These are phyloP conservation scores for Tetramorium simillimum DNA, from an alignment of 1,140 invertebrate genomes.

Conservation along the genomic window DNA sequence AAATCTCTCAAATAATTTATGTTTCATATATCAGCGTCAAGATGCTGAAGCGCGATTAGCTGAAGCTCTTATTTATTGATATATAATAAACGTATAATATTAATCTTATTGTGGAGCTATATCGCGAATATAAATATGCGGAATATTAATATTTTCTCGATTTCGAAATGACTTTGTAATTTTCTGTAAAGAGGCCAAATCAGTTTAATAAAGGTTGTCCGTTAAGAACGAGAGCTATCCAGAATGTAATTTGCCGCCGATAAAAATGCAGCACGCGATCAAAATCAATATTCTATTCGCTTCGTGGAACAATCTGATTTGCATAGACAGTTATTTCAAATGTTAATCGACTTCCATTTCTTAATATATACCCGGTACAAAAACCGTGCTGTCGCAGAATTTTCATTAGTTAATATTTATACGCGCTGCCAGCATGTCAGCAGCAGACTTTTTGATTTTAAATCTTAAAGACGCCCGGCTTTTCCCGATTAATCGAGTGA, in stretches of 20 bases:
- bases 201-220: background rate
- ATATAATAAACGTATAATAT: background rate
- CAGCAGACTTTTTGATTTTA: background rate
- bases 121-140: background rate
- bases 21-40: constrained; percentile 21
- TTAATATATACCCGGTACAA: background rate
- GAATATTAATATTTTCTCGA: background rate
- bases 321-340: constrained; percentile 24
- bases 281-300: constrained; percentile 24
- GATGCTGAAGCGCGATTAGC: constrained; percentile 5
- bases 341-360: constrained; percentile 13
- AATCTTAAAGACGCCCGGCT: background rate
- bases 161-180: background rate
- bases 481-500: background rate
- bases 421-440: background rate
- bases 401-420: background rate
- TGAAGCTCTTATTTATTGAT: background rate
- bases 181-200: background rate
- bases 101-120: background rate
- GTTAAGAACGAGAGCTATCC: background rate
- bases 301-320: background rate
- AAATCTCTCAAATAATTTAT: constrained; percentile 18
- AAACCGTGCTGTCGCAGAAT: background rate
- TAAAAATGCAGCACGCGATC: constrained; percentile 38
- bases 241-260: background rate